These are phyloP conservation scores for Montipora capricornis DNA, from an alignment of 64 coral and sea anemone genomes.

Conservation along the genomic window DNA sequence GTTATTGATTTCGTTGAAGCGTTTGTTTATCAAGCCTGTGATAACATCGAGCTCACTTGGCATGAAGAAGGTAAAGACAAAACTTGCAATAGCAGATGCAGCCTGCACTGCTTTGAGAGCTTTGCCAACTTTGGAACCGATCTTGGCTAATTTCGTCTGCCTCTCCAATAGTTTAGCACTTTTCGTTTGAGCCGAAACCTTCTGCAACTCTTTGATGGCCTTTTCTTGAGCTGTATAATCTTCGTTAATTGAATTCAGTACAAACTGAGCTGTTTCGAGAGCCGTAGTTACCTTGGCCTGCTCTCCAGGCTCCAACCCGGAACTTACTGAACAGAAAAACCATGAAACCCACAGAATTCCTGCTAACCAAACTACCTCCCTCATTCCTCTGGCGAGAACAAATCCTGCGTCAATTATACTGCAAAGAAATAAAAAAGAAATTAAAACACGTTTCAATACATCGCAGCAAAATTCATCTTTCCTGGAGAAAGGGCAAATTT, in stretches of 20 bases:
- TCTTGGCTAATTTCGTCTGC: background rate
- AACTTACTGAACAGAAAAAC: too few species aligned
- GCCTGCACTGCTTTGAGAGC: conserved; percentile 18
- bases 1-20: background rate
- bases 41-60: conserved; percentile 25
- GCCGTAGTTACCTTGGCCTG: background rate
- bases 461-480: background rate
- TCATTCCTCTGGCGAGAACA: too few species aligned
- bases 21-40: conserved; percentile 1
- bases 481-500: conserved; percentile 17
- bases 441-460: conserved; percentile 16
- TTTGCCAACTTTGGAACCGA: conserved; percentile 27
- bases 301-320: too few species aligned
- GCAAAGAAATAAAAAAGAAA: background rate
- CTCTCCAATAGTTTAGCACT: background rate
- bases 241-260: background rate
- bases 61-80: conserved; percentile 27
- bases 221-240: background rate
- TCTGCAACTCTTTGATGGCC: background rate
- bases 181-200: background rate
- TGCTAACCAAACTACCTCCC: too few species aligned
- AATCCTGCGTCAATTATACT: conserved; percentile 2
- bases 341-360: too few species aligned
- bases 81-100: conserved; percentile 18
- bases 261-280: conserved; percentile 5